Conservation (phyloP, 1,140 invertebrate genomes). For the Musca vetustissima region DNA sequence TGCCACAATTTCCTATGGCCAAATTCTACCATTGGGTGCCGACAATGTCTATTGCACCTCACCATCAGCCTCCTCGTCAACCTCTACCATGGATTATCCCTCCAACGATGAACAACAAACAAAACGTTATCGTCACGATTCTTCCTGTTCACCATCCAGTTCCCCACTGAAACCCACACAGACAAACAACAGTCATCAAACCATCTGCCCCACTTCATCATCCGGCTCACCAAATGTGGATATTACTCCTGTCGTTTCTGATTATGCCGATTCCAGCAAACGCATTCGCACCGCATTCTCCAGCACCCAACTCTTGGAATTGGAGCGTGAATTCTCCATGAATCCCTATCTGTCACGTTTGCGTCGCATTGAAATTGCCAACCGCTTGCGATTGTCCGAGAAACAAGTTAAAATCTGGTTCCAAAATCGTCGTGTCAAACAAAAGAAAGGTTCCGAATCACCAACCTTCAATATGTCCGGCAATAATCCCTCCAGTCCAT, state of each 20-base stretch:
- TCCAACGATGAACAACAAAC: constrained; percentile 36
- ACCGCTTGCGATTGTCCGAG: constrained; percentile 81
- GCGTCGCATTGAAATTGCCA: constrained; percentile 89
- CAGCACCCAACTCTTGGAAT: constrained; percentile 84
- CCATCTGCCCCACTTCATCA: background rate
- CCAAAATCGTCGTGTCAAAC: constrained; percentile 86
- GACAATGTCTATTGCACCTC: constrained; percentile 42
- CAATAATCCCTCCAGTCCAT: constrained; percentile 19
- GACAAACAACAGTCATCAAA: background rate
- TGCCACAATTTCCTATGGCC: background rate
- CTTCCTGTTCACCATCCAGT: constrained; percentile 47
- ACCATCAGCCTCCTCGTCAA: constrained; percentile 44
- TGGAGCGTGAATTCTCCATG: constrained; percentile 87
- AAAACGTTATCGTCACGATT: constrained; percentile 43
- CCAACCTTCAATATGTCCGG: constrained; percentile 47
- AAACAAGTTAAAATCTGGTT: constrained; percentile 96
- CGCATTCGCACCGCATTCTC: constrained; percentile 91
- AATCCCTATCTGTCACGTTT: constrained; percentile 90
- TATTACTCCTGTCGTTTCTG: constrained; percentile 58
- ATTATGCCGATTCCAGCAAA: constrained; percentile 66
- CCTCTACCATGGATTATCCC: constrained; percentile 39
- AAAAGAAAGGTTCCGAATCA: constrained; percentile 75
- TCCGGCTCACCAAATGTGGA: background rate
- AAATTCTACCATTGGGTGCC: background rate
- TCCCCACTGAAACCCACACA: constrained; percentile 36